Percentiles rank a stretch among this genome's conserved stretches.
Evolutionary conservation across 1,140 invertebrate genomes (phyloP).

Genomic region (Palaemon carinicauda): DNA sequence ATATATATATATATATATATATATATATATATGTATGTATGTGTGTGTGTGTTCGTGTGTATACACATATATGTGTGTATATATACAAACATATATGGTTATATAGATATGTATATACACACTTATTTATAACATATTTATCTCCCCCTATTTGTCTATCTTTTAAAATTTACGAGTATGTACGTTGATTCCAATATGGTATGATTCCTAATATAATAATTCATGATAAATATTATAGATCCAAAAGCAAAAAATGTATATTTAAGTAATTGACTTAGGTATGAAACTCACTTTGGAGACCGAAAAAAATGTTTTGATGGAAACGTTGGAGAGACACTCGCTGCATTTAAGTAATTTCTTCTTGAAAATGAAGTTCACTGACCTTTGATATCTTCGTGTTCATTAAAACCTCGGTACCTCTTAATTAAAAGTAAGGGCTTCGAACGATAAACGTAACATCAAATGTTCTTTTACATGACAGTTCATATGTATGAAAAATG

Average conservation of each 20-base stretch:
- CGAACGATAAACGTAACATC: no score
- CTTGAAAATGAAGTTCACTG: no score
- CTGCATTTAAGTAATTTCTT: no score
- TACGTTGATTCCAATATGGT: not conserved
- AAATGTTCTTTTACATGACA: no score
- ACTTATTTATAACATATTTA: not conserved
- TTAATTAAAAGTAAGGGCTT: no score
- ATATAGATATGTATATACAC: not conserved
- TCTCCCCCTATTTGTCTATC: not conserved
- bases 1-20: conserved; percentile 2
- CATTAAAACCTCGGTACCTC: no score
- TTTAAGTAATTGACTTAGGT: no score
- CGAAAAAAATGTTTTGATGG: no score
- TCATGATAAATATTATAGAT: not conserved
- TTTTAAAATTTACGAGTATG: not conserved
- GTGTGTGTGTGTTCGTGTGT: not conserved
- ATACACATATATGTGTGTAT: not conserved
- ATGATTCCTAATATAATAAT: not conserved
- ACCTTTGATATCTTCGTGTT: no score
- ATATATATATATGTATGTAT: not conserved
- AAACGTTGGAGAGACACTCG: no score
- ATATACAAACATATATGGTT: not conserved
- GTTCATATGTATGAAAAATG: no score
- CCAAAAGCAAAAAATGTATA: not conserved
- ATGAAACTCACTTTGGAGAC: not conserved